Percentiles rank a stretch among this genome's conserved stretches.
Evolutionary conservation across 92 coral and sea anemone species (phyloP).

Genomic region (Heteractis magnifica): DNA sequence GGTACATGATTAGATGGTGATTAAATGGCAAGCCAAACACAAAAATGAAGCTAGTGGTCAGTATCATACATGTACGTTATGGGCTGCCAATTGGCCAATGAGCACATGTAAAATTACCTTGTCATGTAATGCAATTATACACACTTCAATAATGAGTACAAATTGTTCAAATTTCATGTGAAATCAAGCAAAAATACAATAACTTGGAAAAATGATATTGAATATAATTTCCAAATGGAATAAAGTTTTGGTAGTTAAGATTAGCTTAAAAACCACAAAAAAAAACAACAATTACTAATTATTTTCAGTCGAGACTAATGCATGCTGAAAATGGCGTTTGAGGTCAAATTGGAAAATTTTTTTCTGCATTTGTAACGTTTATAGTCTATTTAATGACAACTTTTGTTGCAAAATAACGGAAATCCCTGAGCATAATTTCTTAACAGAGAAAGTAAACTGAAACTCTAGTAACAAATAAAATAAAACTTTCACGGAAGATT

Average conservation of each 20-base stretch:
- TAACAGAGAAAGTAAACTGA: not conserved
- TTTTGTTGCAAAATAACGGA: not conserved
- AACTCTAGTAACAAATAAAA: not conserved
- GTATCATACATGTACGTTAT: no score
- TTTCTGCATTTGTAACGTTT: not conserved
- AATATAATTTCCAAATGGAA: not conserved
- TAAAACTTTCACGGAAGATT: not conserved
- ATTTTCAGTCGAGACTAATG: not conserved
- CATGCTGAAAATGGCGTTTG: not conserved
- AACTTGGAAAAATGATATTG: no score
- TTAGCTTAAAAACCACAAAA: conserved; percentile 6
- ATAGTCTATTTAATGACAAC: not conserved
- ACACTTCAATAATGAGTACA: no score
- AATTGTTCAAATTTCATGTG: no score
- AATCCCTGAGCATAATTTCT: not conserved
- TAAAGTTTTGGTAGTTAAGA: not conserved
- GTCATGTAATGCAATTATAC: no score
- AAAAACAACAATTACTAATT: not conserved
- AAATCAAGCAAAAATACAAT: no score
- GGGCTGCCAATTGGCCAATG: no score
- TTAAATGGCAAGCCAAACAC: no score
- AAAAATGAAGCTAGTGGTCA: no score
- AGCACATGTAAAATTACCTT: no score
- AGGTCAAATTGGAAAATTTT: not conserved
- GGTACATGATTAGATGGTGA: no score